A percentile compares a stretch with the other conserved stretches of the same genome.
These are phyloP conservation scores for Oncorhynchus mykiss DNA, from an alignment of 2,113 vertebrate species.

Conservation along the genomic window DNA sequence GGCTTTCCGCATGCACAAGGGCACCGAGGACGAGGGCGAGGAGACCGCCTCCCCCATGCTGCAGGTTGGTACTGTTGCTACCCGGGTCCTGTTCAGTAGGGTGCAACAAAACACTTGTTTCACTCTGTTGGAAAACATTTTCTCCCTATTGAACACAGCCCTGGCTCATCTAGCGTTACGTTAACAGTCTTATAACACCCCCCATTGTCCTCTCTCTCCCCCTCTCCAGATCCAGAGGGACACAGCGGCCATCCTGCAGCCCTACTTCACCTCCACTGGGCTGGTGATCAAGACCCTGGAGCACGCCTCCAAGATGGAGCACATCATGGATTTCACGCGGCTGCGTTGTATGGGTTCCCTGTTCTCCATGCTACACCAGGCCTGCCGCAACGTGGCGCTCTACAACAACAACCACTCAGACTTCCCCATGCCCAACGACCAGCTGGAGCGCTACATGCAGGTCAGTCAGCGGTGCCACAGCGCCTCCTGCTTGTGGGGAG, in stretches of 20 bases:
- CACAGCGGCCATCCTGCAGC: slow-evolving; percentile 85
- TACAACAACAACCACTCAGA: slow-evolving; percentile 98
- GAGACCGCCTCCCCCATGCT: slow-evolving; percentile 94
- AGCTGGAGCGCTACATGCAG: slow-evolving; percentile 96
- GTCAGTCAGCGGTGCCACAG: slow-evolving; percentile 57
- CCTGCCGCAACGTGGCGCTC: slow-evolving; percentile 92
- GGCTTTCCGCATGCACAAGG: slow-evolving; percentile 89
- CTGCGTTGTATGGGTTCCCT: slow-evolving; percentile 93
- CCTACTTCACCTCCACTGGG: slow-evolving; percentile 93
- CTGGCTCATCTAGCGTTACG: neutral
- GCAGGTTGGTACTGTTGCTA: slow-evolving; percentile 79
- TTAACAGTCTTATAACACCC: neutral
- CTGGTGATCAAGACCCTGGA: slow-evolving; percentile 96
- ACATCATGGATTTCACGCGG: slow-evolving; percentile 98
- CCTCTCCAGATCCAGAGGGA: slow-evolving; percentile 90
- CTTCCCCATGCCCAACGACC: slow-evolving; percentile 96
- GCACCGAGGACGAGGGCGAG: slow-evolving; percentile 89
- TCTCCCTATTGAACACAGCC: neutral
- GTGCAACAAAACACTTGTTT: too few relatives aligned
- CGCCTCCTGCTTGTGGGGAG: neutral
- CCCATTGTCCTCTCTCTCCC: neutral
- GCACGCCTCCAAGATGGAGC: slow-evolving; percentile 94
- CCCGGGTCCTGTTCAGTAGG: too few relatives aligned
- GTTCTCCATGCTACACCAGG: slow-evolving; percentile 98
- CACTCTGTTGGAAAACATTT: neutral